Evolutionary conservation across 2,888 invertebrate species (phyloP), one percentile per base, ranked within the genome.

Genomic region (Sphaeridia pumilis): DNA sequence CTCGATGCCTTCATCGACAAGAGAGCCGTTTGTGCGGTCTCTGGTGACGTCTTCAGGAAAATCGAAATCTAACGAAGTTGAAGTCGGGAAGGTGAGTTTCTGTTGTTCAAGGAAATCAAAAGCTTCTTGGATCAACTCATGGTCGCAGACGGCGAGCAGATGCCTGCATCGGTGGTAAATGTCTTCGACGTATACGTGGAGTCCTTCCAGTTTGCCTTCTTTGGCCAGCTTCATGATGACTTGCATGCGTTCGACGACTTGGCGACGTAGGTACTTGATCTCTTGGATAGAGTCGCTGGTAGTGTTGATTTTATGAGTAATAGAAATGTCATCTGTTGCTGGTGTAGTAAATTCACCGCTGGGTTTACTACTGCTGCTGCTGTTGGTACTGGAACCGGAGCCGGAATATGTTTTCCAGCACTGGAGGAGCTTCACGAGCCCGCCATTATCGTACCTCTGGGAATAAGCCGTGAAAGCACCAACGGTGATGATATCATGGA

Each of bases 381-480:
- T 20, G 20, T 38, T 20, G 36, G 69, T 69, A 73, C 76, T 67
- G 61, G 70, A 66, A 63, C 77, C 77, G 17, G 26, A 26, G 14
- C 76, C 75, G 25, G 83, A 83, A 27, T 83, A 81, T 62, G 86
- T 84, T 68, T 87, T 87, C 52, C 82, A 75, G 69, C 84, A 83
- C 70, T 87, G 87, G 4, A 87, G 78, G 65, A 87, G 71, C 86
- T 83, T 83, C 58, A 89, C 83, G 26, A 94, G 76, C 5, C 93
- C 93, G 1, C 92, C 93, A 58, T 84, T 83, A 69, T 85, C 83
- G 22, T 81, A 79, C 69, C 85, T 86, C 63, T 84, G 84, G 26
- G 84, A 79, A 71, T 89, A 88, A 1, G 90, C 86, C 1, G 90
- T 84, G 69, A 93, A 94, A 0, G 90, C 93, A 21, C 94, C 95